Evolutionary conservation across 2,888 invertebrate genomes (phyloP).

Genomic region (Rhimphoctona megacephalus): DNA sequence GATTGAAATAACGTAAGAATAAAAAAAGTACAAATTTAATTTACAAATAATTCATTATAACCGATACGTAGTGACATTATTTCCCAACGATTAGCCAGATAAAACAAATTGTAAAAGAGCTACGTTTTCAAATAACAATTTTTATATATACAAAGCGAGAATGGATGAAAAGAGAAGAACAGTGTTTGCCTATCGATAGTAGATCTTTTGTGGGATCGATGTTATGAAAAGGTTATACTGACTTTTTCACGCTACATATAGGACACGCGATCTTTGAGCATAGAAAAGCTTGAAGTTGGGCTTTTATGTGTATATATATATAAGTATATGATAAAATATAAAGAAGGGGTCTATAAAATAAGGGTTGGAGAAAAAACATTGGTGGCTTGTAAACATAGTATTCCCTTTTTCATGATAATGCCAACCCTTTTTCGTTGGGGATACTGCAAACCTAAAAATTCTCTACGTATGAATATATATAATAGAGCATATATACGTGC

Average conservation of each 20-base stretch:
- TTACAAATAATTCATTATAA: too few relatives aligned
- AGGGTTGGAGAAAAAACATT: constrained; percentile 3
- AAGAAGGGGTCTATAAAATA: constrained; percentile 9
- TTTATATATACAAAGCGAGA: neutral
- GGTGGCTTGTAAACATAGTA: constrained; percentile 29
- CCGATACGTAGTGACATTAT: too few relatives aligned
- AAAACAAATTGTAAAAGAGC: neutral
- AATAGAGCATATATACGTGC: constrained; percentile 22
- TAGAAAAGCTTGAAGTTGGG: neutral
- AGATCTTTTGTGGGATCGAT: neutral
- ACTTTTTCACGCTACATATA: neutral
- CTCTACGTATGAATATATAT: neutral
- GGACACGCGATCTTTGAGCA: neutral
- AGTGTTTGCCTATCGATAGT: constrained; percentile 1
- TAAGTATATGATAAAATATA: neutral
- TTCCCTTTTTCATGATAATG: constrained; percentile 6
- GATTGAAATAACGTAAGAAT: too few relatives aligned
- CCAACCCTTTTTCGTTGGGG: constrained; percentile 1
- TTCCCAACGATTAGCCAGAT: neutral
- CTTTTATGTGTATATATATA: neutral
- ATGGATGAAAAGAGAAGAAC: neutral
- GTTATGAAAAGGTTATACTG: constrained; percentile 36
- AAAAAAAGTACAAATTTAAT: too few relatives aligned
- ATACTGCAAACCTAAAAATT: constrained; percentile 9
- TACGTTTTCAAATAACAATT: neutral